Base-by-base conservation (phyloP, 2,797 vertebrate genomes). In the Sylvilagus floridanus region DNA sequence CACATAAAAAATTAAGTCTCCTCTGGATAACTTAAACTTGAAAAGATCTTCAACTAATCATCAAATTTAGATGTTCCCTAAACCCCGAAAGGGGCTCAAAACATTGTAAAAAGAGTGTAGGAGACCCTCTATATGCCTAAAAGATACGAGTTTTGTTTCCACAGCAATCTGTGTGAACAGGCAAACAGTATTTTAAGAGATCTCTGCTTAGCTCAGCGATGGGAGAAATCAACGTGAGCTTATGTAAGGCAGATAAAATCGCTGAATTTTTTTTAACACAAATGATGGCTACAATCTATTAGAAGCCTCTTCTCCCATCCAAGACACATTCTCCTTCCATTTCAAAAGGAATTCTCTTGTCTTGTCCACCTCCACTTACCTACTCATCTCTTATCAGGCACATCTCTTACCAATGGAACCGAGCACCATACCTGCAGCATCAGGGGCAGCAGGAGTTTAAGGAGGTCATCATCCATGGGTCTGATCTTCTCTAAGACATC, bases 401-500 rank as follows among this genome's bases (percentile, higher is more conserved):
- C 32, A n/a, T 22, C 66, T 73, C 60, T 76, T 37, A 24, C 71
- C 79, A 57, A n/a, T 3, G 47, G 52, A 50, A 57, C 24, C 47
- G 68, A 0, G 0, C 4, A 62, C 75, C 2, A 0, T 98, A 98
- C 98, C 98, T 98, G 98, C 82, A 98, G 88, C 97, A 98, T 98
- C 1, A 98, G 96, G 0, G 98, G 98, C 60, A 98, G 63, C 90
- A 98, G 71, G 7, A 98, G 98, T 92, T 98, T 98, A 13, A 98
- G 98, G 69, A 98, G 98, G 26, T 98, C 98, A 2, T 98, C 98
- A 42, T 98, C 98, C 84, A 97, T 93, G 6, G 98, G 98, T 76
- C 97, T 97, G 91, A 98, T 97, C 97, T 98, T 98, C 91, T 98
- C 98, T 89, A 98, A 88, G 76, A 98, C 98, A 19, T 98, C 98